Evolutionary conservation across 2,797 vertebrate species (phyloP).

Genomic region (Nyctalus aviator): DNA sequence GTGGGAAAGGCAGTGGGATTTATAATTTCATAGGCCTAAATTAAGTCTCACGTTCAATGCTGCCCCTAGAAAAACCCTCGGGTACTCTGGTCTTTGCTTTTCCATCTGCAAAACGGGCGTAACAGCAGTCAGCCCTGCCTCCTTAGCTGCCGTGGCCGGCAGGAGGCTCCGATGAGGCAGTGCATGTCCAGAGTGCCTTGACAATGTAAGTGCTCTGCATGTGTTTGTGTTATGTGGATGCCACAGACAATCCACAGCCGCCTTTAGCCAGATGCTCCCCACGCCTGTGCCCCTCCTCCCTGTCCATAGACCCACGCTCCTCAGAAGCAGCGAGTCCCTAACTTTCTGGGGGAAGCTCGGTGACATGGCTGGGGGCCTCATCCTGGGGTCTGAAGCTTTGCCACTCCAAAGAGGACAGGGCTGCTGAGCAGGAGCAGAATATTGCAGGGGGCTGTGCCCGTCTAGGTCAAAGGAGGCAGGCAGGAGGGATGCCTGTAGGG

Average conservation of each 20-base stretch:
- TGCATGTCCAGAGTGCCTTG: background rate
- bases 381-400: background rate
- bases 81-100: background rate
- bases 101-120: background rate
- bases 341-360: background rate
- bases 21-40: background rate
- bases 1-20: background rate
- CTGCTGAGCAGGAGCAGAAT: background rate
- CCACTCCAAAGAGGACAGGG: background rate
- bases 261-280: background rate
- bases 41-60: background rate
- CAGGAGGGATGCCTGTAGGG: background rate
- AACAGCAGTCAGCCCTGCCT: background rate
- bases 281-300: too few species aligned
- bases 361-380: background rate
- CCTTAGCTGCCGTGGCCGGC: background rate
- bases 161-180: background rate
- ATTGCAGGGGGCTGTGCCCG: background rate
- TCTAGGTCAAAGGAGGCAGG: background rate
- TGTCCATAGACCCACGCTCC: background rate
- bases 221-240: background rate
- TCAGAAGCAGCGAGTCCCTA: rapidly evolving
- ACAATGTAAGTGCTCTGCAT: background rate
- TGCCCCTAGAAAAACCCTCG: background rate
- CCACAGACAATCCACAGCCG: background rate